Evolutionary conservation across 2,888 invertebrate species (phyloP), one percentile per base, ranked within the genome.

Genomic region (Aplocera efformata): DNA sequence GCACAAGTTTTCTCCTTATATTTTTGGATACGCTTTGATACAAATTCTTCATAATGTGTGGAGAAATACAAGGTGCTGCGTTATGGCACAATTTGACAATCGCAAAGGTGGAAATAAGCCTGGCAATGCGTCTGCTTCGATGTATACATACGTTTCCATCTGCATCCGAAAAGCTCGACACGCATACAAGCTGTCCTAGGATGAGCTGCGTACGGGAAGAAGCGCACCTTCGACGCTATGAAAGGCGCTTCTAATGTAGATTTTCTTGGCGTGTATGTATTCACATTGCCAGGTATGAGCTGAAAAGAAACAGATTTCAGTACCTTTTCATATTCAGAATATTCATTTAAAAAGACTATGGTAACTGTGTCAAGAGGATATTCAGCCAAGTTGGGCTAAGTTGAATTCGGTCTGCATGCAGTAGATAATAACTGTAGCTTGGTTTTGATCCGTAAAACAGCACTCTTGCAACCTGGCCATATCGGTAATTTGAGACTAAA

Each of bases 151-250:
- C 88, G 88, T 83, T 88, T 88, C 88, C 88, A 88, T 20, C 64
- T 73, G 80, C 97, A 98, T 49, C 97, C 97, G 72, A 95, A 96
- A 41, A 97, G 85, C 74, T 98, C 98, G 25, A 97, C 95, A 53
- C 97, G 84, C 95, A 98, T 95, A 84, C 97, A 98, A 32, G 97
- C 95, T 0, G 96, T 97, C 37, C 96, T 88, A 0, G 94, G 94
- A 66, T 95, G 94, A 34, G 93, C 91, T 53, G 96, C 95, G 85
- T 94, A 95, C 0, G 98, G 98, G 54, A 96, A 93, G 83, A 98
- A 95, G 26, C 97, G 92, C 20, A 98, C 92, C 80, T 93, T 92
- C 44, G 93, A 94, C 8, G 96, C 96, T 27, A 97, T 91, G 64
- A 97, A 95, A 0, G 96, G 96, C 28, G 96, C 91, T 57, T 95